phyloP scores from a whole-genome alignment of 2,797 vertebrate genomes.

The Characodon lateralis region DNA sequence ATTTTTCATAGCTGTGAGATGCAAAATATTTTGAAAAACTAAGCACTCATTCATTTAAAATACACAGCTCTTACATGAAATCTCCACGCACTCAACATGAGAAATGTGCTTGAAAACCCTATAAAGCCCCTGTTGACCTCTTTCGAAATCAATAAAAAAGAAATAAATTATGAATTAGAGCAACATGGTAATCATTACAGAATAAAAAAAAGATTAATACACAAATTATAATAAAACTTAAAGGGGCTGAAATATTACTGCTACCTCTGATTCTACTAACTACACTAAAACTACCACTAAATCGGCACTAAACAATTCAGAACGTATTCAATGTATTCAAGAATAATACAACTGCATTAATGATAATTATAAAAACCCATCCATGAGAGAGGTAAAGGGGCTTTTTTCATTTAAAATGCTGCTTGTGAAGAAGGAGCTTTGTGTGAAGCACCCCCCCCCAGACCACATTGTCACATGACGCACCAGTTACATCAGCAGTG shows the following conservation, averaged over 20 bases:
- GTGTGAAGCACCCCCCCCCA: constrained; percentile 55
- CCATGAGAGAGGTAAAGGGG: constrained; percentile 83
- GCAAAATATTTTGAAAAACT: constrained; percentile 62
- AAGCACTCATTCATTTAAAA: constrained; percentile 69
- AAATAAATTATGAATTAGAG: constrained; percentile 66
- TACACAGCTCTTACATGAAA: constrained; percentile 72
- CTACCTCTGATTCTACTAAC: constrained; percentile 73
- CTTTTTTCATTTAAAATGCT: constrained; percentile 79
- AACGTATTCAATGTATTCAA: constrained; percentile 38
- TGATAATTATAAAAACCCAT: constrained; percentile 69
- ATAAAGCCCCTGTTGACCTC: constrained; percentile 75
- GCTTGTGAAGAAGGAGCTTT: constrained; percentile 70
- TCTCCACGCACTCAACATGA: constrained; percentile 65
- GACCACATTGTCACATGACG: constrained; percentile 79
- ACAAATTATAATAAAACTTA: constrained; percentile 45
- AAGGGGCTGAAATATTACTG: constrained; percentile 58
- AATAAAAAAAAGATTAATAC: constrained; percentile 55
- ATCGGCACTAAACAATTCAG: constrained; percentile 62
- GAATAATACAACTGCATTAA: constrained; percentile 70
- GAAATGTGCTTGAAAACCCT: constrained; percentile 81
- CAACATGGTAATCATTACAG: constrained; percentile 51
- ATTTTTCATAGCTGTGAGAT: constrained; percentile 57
- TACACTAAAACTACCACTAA: constrained; percentile 63
- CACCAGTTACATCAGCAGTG: constrained; percentile 80
- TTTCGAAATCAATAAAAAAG: constrained; percentile 62